Percentiles rank a stretch among this genome's conserved stretches.
These are phyloP conservation scores for Nysson spinosus DNA, from an alignment of 2,888 invertebrate genomes.

Conservation along the genomic window DNA sequence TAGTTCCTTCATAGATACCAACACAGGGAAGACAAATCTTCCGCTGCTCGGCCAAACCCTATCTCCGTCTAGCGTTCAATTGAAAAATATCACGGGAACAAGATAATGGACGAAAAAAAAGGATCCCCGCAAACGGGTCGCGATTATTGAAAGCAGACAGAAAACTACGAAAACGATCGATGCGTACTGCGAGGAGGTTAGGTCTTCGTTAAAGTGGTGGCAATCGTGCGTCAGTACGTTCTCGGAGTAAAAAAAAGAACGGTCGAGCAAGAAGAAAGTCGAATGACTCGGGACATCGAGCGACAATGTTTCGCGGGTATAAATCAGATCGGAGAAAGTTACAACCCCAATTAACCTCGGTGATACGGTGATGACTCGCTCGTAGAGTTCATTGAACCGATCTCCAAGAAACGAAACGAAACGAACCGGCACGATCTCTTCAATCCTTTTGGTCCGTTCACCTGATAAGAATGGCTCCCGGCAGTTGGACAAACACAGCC, in stretches of 20 bases:
- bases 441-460: slow-evolving; percentile 34
- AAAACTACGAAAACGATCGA: too few relatives aligned
- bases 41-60: too few relatives aligned
- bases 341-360: slow-evolving; percentile 58
- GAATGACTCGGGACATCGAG: slow-evolving; percentile 18
- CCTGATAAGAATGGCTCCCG: slow-evolving; percentile 43
- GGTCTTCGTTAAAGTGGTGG: too few relatives aligned
- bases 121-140: too few relatives aligned
- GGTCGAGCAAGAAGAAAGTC: slow-evolving; percentile 27
- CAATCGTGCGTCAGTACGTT: too few relatives aligned
- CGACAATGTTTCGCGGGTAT: slow-evolving; percentile 45
- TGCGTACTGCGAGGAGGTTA: too few relatives aligned
- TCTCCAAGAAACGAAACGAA: slow-evolving; percentile 30
- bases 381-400: slow-evolving; percentile 50
- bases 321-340: slow-evolving; percentile 57
- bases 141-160: too few relatives aligned
- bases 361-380: slow-evolving; percentile 53
- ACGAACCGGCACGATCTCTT: slow-evolving; percentile 27
- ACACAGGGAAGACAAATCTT: too few relatives aligned
- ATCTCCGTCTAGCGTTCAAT: too few relatives aligned
- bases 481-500: slow-evolving; percentile 24
- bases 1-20: too few relatives aligned
- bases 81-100: too few relatives aligned
- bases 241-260: background rate
- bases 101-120: too few relatives aligned